A percentile compares a stretch with the other conserved stretches of the same genome.
phyloP scores from a whole-genome alignment of 1,140 invertebrate species.

The Mercenaria mercenaria region DNA sequence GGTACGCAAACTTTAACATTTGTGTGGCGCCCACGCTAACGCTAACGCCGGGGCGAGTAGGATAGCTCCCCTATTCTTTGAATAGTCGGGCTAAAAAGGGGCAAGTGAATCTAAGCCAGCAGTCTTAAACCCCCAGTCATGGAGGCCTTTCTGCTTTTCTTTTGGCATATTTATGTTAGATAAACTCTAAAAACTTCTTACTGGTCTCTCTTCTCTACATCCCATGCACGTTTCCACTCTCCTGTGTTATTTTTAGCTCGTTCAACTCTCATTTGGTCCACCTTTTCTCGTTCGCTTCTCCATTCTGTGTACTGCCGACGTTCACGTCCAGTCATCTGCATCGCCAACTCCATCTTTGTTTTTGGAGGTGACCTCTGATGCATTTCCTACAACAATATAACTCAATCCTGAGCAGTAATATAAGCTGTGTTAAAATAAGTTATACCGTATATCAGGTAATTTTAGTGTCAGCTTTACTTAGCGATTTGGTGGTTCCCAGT shows the following conservation, averaged over 20 bases:
- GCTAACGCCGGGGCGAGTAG: too few relatives aligned
- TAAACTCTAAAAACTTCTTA: neutral
- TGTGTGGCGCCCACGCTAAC: too few relatives aligned
- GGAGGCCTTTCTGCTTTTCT: too few relatives aligned
- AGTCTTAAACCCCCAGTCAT: too few relatives aligned
- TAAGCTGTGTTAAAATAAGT: neutral
- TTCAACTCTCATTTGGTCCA: constrained; percentile 79
- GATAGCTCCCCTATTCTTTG: too few relatives aligned
- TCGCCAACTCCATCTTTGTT: constrained; percentile 79
- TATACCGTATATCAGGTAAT: too few relatives aligned
- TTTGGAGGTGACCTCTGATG: constrained; percentile 68
- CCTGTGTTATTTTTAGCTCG: constrained; percentile 77
- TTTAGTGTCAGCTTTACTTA: too few relatives aligned
- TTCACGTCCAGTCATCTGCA: constrained; percentile 83
- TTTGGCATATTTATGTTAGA: too few relatives aligned
- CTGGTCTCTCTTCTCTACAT: constrained; percentile 77
- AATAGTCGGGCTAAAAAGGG: too few relatives aligned
- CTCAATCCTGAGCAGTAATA: neutral
- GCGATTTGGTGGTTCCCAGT: too few relatives aligned
- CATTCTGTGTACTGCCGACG: constrained; percentile 80
- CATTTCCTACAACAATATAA: constrained; percentile 19
- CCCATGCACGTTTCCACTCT: constrained; percentile 83
- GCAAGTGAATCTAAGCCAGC: too few relatives aligned
- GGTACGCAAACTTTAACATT: too few relatives aligned
- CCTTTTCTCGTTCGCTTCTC: constrained; percentile 79